Evolutionary conservation across 1,140 invertebrate species (phyloP), one percentile per base, ranked within the genome.

Genomic region (Conopomorpha cramerella): DNA sequence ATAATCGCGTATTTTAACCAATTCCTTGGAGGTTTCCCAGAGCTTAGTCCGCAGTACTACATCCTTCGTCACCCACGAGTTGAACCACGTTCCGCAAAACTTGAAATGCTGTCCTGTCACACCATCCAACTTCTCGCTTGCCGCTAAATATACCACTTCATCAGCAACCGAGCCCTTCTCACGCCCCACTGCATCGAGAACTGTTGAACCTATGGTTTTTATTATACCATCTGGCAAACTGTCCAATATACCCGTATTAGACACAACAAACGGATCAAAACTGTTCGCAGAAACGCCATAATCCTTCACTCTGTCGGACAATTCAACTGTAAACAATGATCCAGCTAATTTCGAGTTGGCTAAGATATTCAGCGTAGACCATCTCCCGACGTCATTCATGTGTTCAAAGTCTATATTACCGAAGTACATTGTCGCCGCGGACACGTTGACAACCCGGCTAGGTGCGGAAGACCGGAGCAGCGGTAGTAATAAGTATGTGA

Each of bases 401-500:
- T 89, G 82, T 13, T 84, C 77, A 32, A 85, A 85, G 41, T 88
- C 76, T 12, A 90, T 82, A 8, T 49, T 55, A 25, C 84, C 86
- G 29, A 53, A 43, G 33, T 64, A 64, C 65, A 89, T 84, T n/a
- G 82, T 77, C 13, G 81, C 46, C 1, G 87, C 89, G 1, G 87
- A 84, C 2, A 90, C 82, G 46, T 84, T 88, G 8, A 91, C 65
- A 27, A 91, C 86, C 28, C 88, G 74, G 47, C 77, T 79, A 1
- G 86, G 83, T 6, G 79, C 62, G 0, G 85, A 70, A 13, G 49
- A 49, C 36, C 57, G 74, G 16, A 89, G 72, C 49, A 83, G 70
- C 34, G 82, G 82, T 29, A 91, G 53, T 1, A 93, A 60, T 19
- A 92, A 58, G 43, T 79, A 73, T 0, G 89, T 91, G 1, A 92